phyloP scores from a whole-genome alignment of 2,797 vertebrate species.

The Kryptopterus vitreolus region DNA sequence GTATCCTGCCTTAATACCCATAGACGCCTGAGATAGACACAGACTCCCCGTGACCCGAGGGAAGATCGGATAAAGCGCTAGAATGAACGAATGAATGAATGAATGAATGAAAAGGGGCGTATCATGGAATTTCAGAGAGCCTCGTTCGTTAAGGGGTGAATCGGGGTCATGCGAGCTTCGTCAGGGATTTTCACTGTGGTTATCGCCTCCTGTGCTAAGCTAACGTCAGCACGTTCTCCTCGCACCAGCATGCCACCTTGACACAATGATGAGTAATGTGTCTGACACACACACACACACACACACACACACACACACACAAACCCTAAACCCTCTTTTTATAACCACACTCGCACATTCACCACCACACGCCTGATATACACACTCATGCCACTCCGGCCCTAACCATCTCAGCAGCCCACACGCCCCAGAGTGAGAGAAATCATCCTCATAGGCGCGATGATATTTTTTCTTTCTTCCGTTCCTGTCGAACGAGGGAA shows the following conservation, averaged over 20 bases:
- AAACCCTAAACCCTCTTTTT: not conserved
- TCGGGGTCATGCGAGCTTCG: not conserved
- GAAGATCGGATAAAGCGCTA: too few species aligned
- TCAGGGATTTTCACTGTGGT: constrained; percentile 26
- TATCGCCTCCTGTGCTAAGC: constrained; percentile 27
- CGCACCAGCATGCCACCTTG: constrained; percentile 4
- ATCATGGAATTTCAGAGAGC: too few species aligned
- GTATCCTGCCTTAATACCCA: too few species aligned
- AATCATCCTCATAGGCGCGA: not conserved
- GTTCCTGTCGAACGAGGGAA: constrained; percentile 48
- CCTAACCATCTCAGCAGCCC: not conserved
- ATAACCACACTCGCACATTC: not conserved
- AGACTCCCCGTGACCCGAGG: too few species aligned
- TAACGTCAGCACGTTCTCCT: not conserved
- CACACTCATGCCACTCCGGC: not conserved
- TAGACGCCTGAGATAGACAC: too few species aligned
- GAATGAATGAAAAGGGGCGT: too few species aligned
- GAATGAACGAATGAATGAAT: too few species aligned
- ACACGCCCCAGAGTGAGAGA: not conserved
- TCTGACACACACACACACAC: constrained; percentile 4
- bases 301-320: not conserved
- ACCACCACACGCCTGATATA: constrained; percentile 1
- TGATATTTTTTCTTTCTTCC: too few species aligned
- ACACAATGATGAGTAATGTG: constrained; percentile 31
- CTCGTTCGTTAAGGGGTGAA: too few species aligned